Evolutionary conservation across 2,113 vertebrate genomes (phyloP), one percentile per base, ranked within the genome.

Genomic region (Campylorhamphus procurvoides): DNA sequence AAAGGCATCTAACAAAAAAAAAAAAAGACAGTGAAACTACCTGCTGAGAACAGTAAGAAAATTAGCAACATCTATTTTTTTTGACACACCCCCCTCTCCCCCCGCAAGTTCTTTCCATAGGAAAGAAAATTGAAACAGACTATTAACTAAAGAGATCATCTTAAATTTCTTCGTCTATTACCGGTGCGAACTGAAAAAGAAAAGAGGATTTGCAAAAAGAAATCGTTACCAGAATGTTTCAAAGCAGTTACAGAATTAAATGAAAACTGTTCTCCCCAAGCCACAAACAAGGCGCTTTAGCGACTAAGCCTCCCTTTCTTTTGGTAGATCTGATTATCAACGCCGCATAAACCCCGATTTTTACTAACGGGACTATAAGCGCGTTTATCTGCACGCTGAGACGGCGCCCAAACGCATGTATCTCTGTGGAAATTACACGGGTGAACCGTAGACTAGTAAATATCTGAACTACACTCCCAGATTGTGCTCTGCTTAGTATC

Each of bases 401-500:
- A 18, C 58, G 27, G 58, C 14, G 12, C 73, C 28, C 66, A 27
- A 56, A 56, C 6, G 37, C 35, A 14, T 14, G 27, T 77, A 9
- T 84, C 69, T 59, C 53, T 29, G 63, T 87, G 91, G 71, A 91
- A 97, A 96, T 96, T 56, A 83, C 73, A 71, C 46, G 56, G 58
- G 44, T 69, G 91, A 93, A 66, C 14, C 31, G 78, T n/a, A 80
- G 79, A 27, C 69, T 79, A 62, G 40, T 58, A 85, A 67, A 73
- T 37, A 78, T 60, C 80, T 93, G 88, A 96, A 87, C 90, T 91
- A 53, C 66, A 47, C 86, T 81, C 91, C 75, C 89, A 84, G 85
- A 42, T 11, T 84, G 91, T 85, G 94, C 86, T 94, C 94, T 91
- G 87, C 74, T 97, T 94, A 93, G 93, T 92, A 68, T 96, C 93